These are phyloP conservation scores for Drosophila hamatofila DNA, from an alignment of 2,888 invertebrate species.

Conservation along the genomic window DNA sequence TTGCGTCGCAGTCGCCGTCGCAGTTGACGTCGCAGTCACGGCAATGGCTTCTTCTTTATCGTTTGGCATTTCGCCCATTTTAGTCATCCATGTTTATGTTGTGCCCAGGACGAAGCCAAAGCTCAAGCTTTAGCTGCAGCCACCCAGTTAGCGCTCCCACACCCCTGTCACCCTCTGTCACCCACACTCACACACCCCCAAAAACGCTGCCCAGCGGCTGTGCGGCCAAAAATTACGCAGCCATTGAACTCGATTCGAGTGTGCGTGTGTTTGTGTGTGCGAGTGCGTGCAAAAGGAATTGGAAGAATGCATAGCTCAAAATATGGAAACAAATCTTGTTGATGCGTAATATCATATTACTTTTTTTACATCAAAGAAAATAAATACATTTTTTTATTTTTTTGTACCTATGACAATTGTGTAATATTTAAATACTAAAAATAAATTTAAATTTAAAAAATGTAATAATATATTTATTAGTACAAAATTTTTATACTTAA, in stretches of 20 bases:
- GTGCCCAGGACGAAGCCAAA: slow-evolving; percentile 55
- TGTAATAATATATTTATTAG: no score
- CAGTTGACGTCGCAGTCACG: slow-evolving; percentile 18
- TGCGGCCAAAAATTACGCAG: slow-evolving; percentile 76
- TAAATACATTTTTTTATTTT: not conserved
- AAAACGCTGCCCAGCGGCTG: slow-evolving; percentile 61
- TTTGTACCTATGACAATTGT: not conserved
- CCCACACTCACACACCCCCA: slow-evolving; percentile 1
- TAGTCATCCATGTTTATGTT: slow-evolving; percentile 78
- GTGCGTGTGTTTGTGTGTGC: slow-evolving; percentile 1
- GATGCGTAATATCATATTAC: slow-evolving; percentile 1
- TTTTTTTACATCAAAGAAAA: not conserved
- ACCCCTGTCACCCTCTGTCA: slow-evolving; percentile 33
- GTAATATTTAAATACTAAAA: not conserved
- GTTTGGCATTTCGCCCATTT: slow-evolving; percentile 83
- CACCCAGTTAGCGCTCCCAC: slow-evolving; percentile 57
- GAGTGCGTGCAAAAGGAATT: slow-evolving; percentile 25
- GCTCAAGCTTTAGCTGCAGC: slow-evolving; percentile 55
- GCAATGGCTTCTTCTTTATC: slow-evolving; percentile 79
- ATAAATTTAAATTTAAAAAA: not conserved
- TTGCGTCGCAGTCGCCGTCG: slow-evolving; percentile 15
- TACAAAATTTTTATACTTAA: no score
- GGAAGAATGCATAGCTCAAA: slow-evolving; percentile 31
- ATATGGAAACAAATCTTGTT: slow-evolving; percentile 8
- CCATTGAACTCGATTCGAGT: slow-evolving; percentile 68